Evolutionary conservation across 2,888 invertebrate species (phyloP).

Genomic region (Celastrina argiolus): DNA sequence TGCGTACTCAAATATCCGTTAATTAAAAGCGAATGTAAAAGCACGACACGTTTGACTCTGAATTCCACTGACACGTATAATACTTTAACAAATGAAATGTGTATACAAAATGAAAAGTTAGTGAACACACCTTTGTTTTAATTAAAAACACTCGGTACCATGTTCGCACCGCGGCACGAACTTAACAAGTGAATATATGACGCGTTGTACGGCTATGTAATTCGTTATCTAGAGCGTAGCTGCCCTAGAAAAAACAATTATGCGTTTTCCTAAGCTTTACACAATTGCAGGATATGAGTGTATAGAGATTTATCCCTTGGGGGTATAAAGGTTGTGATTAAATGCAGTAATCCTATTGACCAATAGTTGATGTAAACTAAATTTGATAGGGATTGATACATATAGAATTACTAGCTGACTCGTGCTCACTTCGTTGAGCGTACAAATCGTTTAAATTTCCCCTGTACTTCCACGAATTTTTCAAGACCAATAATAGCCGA

Average conservation of each 20-base stretch:
- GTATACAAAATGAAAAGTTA: conserved; percentile 11
- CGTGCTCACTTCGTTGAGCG: no score
- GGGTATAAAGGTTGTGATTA: not conserved
- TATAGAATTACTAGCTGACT: no score
- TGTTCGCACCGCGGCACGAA: not conserved
- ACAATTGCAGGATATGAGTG: not conserved
- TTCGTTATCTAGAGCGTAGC: not conserved
- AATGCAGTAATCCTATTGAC: no score
- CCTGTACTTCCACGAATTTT: no score
- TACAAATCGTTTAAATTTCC: no score
- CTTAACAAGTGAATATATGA: conserved; percentile 2
- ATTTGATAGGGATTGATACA: no score
- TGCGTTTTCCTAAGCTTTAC: not conserved
- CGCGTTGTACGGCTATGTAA: conserved; percentile 1
- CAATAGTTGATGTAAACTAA: no score
- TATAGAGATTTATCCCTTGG: not conserved
- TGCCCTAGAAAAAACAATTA: conserved; percentile 8
- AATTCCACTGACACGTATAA: conserved; percentile 9
- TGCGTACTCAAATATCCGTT: conserved; percentile 6
- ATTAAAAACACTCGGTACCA: conserved; percentile 7
- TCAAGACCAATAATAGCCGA: no score
- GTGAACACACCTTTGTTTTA: conserved; percentile 1
- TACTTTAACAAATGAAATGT: conserved; percentile 8
- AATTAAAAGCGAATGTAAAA: conserved; percentile 21
- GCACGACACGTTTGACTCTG: conserved; percentile 1